These are phyloP conservation scores for Scelioninae gen. 1 DNA, from an alignment of 2,888 invertebrate genomes.

Conservation along the genomic window DNA sequence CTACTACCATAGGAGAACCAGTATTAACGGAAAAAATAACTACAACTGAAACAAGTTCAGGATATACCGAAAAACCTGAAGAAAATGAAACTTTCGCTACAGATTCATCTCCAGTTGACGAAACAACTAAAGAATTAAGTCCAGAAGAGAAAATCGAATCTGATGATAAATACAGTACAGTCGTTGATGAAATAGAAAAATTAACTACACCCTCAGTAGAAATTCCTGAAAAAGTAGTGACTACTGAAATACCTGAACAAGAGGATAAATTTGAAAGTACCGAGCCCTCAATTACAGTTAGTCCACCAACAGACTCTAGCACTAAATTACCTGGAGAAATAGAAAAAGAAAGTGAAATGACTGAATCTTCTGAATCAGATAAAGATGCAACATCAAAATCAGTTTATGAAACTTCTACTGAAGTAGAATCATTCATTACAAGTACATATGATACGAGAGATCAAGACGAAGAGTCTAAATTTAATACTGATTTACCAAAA, in stretches of 20 bases:
- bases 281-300: constrained; percentile 26
- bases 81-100: constrained; percentile 20
- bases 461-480: constrained; percentile 19
- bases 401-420: constrained; percentile 52
- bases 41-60: constrained; percentile 35
- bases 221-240: constrained; percentile 15
- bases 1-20: constrained; percentile 7
- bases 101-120: constrained; percentile 50
- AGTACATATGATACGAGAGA: constrained; percentile 13
- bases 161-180: constrained; percentile 58
- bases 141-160: constrained; percentile 56
- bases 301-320: constrained; percentile 8
- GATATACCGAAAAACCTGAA: constrained; percentile 58
- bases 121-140: constrained; percentile 40
- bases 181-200: constrained; percentile 61
- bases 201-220: constrained; percentile 31
- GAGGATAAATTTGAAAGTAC: constrained; percentile 38
- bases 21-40: constrained; percentile 18
- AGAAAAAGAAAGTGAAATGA: constrained; percentile 45
- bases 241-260: constrained; percentile 38
- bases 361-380: constrained; percentile 17
- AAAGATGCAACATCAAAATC: constrained; percentile 45
- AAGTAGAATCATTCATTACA: constrained; percentile 23
- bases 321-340: constrained; percentile 59
- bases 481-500: constrained; percentile 51